Percentiles rank a stretch among this genome's conserved stretches.
Evolutionary conservation across 2,888 invertebrate genomes (phyloP).

Genomic region (Polymixis flavicincta): DNA sequence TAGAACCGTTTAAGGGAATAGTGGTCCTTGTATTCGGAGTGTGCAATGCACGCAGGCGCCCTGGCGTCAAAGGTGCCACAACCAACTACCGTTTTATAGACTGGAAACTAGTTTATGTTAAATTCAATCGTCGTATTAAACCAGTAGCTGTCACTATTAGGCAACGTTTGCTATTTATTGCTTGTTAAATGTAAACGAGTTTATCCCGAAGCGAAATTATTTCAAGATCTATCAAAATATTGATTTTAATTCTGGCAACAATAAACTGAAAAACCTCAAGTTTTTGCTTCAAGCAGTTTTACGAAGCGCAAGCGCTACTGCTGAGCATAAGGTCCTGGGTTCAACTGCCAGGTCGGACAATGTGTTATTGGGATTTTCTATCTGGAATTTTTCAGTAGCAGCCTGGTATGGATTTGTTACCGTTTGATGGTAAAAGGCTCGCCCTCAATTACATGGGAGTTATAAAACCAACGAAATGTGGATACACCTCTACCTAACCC

Average conservation of each 20-base stretch:
- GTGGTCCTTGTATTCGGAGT: conserved; percentile 36
- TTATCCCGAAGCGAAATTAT: not conserved
- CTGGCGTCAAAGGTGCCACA: conserved; percentile 36
- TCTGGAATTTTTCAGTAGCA: too few species aligned
- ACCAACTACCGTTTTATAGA: conserved; percentile 23
- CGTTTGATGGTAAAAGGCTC: too few species aligned
- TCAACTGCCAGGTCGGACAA: too few species aligned
- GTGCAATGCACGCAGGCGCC: conserved; percentile 39
- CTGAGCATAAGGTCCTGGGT: too few species aligned
- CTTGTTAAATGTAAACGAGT: conserved; percentile 35
- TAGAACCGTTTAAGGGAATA: conserved; percentile 44
- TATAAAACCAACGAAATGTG: too few species aligned
- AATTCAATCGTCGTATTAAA: conserved; percentile 41
- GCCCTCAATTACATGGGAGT: too few species aligned
- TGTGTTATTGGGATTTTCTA: too few species aligned
- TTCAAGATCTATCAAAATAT: conserved; percentile 1
- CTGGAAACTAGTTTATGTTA: conserved; percentile 43
- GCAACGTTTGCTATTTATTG: conserved; percentile 39
- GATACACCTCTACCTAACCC: too few species aligned
- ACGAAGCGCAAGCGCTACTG: too few species aligned
- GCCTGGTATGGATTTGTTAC: too few species aligned
- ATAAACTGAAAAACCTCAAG: not conserved
- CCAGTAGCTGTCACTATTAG: conserved; percentile 28
- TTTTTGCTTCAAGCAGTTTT: not conserved
- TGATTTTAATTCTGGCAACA: not conserved